Conservation (phyloP, 2,113 vertebrate species). For the Anarrhichthys ocellatus region DNA sequence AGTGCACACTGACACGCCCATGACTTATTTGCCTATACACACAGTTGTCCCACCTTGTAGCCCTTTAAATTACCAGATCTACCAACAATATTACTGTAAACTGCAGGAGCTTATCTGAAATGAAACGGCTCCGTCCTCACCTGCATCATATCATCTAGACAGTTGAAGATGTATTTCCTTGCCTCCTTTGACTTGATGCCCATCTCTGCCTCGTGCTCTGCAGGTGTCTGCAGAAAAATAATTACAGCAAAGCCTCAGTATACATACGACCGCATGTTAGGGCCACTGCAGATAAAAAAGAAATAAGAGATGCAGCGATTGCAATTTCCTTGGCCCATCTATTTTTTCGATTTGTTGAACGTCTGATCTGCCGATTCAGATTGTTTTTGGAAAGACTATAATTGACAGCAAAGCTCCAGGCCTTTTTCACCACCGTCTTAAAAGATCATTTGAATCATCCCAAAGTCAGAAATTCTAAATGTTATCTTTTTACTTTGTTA, state of each 20-base stretch:
- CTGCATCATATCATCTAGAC: slow-evolving; percentile 99
- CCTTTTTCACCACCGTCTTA: neutral
- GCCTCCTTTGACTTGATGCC: slow-evolving; percentile 99
- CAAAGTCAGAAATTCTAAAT: too few species aligned
- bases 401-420: neutral
- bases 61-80: neutral
- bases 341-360: neutral
- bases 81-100: neutral
- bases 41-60: neutral
- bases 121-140: slow-evolving; percentile 68
- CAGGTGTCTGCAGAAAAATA: slow-evolving; percentile 86
- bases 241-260: rapidly evolving
- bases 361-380: neutral
- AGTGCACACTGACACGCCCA: neutral
- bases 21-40: neutral
- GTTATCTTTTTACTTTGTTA: too few species aligned
- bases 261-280: neutral
- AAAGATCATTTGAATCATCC: neutral
- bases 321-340: neutral
- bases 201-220: slow-evolving; percentile 96
- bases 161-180: slow-evolving; percentile 98
- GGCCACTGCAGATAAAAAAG: neutral
- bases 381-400: neutral
- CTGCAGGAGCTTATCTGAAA: neutral
- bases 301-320: neutral